Evolutionary conservation across 64 coral and sea anemone genomes (phyloP).

Genomic region (Cladopsammia gracilis): DNA sequence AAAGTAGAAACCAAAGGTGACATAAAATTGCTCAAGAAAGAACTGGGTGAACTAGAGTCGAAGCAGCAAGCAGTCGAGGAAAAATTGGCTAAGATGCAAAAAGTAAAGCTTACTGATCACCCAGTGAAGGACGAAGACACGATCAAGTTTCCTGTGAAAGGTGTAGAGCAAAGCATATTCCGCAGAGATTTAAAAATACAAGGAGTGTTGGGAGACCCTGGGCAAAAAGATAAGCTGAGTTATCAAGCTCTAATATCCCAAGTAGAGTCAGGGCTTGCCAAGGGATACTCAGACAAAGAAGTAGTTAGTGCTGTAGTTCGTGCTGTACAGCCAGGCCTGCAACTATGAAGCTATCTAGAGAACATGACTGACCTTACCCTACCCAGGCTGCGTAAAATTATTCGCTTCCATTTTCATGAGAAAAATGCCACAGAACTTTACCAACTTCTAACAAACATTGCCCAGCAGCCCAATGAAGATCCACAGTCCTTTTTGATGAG

Average conservation of each 20-base stretch:
- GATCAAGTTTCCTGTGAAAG: too few species aligned
- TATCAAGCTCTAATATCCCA: neutral
- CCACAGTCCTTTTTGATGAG: too few species aligned
- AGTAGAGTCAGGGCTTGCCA: conserved; percentile 15
- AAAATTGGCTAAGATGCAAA: too few species aligned
- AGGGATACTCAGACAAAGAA: conserved; percentile 54
- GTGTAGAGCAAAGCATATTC: too few species aligned
- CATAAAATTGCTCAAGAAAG: neutral
- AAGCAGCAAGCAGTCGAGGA: too few species aligned
- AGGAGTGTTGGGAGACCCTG: conserved; percentile 32
- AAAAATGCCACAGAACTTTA: too few species aligned
- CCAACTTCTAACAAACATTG: too few species aligned
- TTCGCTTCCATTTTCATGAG: too few species aligned
- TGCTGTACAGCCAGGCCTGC: conserved; percentile 35
- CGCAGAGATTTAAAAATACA: conserved; percentile 63
- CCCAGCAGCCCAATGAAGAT: too few species aligned
- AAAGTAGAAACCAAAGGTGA: neutral
- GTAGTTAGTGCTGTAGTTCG: conserved; percentile 55
- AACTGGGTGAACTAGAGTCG: too few species aligned
- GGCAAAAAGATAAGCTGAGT: conserved; percentile 32
- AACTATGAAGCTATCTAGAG: conserved; percentile 48
- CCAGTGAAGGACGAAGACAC: too few species aligned
- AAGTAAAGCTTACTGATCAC: too few species aligned
- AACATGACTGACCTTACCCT: conserved; percentile 13
- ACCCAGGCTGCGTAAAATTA: conserved; percentile 59